Percentiles rank a stretch among this genome's conserved stretches.
phyloP scores from a whole-genome alignment of 1,140 invertebrate genomes.

The Zaprionus davidi region DNA sequence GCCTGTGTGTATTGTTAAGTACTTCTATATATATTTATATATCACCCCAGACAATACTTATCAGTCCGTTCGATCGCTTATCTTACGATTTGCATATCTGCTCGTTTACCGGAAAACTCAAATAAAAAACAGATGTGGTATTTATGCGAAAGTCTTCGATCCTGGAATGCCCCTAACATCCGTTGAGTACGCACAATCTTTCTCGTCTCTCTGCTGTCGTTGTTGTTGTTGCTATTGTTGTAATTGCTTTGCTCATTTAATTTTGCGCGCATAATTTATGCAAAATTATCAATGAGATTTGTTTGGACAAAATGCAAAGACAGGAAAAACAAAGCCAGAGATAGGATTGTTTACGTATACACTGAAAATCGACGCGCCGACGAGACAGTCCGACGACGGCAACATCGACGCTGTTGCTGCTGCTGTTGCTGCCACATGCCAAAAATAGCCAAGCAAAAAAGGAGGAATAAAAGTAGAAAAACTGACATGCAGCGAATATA shows the following conservation, averaged over 20 bases:
- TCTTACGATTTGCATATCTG: conserved; percentile 30
- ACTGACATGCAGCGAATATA: conserved; percentile 54
- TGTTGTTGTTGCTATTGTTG: conserved; percentile 24
- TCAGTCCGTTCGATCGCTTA: conserved; percentile 1
- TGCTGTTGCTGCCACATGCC: conserved; percentile 35
- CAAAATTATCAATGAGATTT: conserved; percentile 77
- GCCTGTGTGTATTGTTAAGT: no score
- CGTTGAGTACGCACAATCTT: conserved; percentile 25
- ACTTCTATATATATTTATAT: not conserved
- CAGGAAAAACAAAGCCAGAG: conserved; percentile 67
- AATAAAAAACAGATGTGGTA: conserved; percentile 54
- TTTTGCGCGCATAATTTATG: conserved; percentile 74
- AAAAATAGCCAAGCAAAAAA: conserved; percentile 63
- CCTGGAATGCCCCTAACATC: conserved; percentile 66
- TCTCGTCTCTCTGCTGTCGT: no score
- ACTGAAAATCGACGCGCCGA: conserved; percentile 30
- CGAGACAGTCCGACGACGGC: conserved; percentile 15
- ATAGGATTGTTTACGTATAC: conserved; percentile 68
- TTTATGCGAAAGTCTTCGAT: conserved; percentile 31
- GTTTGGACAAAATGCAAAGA: conserved; percentile 67
- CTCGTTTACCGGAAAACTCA: conserved; percentile 55
- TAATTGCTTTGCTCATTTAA: conserved; percentile 64
- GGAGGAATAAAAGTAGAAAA: conserved; percentile 1
- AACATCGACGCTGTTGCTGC: not conserved
- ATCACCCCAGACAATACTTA: not conserved